Percentiles rank a stretch among this genome's conserved stretches.
Conservation (phyloP, 1,140 invertebrate genomes). For the Sminthurides bifidus region DNA sequence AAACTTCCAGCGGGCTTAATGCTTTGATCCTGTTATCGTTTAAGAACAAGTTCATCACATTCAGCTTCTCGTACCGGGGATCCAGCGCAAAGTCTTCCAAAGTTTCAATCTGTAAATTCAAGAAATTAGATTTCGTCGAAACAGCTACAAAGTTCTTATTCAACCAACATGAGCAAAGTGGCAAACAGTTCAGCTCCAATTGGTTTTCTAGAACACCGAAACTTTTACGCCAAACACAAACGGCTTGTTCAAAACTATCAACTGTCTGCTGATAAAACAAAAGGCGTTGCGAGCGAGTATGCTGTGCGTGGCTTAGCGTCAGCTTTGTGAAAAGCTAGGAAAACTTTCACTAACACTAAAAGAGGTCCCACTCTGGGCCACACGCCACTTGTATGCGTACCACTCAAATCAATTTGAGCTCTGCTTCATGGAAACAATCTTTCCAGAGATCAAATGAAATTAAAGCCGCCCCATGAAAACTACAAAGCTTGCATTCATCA, state of each 20-base stretch:
- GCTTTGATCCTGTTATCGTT: slow-evolving; percentile 59
- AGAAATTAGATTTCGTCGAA: too few species aligned
- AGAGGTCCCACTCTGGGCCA: too few species aligned
- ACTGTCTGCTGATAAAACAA: background rate
- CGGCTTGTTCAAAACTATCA: background rate
- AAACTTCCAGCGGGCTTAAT: slow-evolving; percentile 57
- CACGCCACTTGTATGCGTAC: too few species aligned
- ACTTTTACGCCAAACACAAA: background rate
- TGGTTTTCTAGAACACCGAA: background rate
- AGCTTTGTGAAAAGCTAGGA: too few species aligned
- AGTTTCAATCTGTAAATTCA: slow-evolving; percentile 18
- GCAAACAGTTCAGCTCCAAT: background rate
- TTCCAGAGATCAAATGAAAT: background rate
- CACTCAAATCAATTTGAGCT: background rate
- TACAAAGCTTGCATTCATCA: background rate
- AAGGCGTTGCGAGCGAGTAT: too few species aligned
- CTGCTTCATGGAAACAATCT: background rate
- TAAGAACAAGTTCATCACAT: slow-evolving; percentile 57
- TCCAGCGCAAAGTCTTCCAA: slow-evolving; percentile 25
- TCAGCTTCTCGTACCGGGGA: slow-evolving; percentile 31
- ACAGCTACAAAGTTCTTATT: too few species aligned
- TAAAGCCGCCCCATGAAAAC: background rate
- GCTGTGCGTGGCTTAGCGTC: too few species aligned
- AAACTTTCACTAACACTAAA: too few species aligned
- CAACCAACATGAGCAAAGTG: too few species aligned